Conservation (phyloP, 1,140 invertebrate genomes). For the Anoplolepis gracilipes region DNA sequence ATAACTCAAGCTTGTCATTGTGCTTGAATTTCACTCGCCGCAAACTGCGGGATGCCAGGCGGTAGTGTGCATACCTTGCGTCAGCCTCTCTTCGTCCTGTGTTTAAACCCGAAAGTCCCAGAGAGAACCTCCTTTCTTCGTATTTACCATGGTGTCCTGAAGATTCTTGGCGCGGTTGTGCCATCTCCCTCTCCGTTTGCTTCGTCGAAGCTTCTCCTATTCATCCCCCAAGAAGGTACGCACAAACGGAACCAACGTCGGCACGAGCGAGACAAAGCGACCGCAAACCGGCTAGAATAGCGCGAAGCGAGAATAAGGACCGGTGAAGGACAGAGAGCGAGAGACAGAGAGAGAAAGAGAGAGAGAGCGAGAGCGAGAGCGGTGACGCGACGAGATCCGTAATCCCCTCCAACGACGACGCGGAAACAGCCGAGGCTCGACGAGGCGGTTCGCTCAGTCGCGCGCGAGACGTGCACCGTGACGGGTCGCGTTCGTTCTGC, state of each 20-base stretch:
- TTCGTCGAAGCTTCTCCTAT: conserved; percentile 42
- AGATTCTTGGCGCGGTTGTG: conserved; percentile 55
- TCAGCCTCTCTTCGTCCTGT: background rate
- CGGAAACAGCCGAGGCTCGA: conserved; percentile 59
- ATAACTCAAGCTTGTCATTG: background rate
- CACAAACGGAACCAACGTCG: background rate
- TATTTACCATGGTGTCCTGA: conserved; percentile 23
- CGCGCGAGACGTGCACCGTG: conserved; percentile 67
- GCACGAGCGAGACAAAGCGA: conserved; percentile 62
- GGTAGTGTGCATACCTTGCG: conserved; percentile 12
- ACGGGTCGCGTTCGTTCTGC: background rate
- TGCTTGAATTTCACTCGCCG: conserved; percentile 9
- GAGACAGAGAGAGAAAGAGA: background rate
- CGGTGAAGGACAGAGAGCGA: background rate
- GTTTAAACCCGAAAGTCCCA: conserved; percentile 44
- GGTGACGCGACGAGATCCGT: background rate
- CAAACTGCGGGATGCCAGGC: background rate
- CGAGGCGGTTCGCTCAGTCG: conserved; percentile 67
- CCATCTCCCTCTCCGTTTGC: conserved; percentile 1
- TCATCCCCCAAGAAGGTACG: conserved; percentile 43
- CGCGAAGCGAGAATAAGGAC: too few relatives aligned
- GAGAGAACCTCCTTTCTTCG: conserved; percentile 25
- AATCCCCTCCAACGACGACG: background rate
- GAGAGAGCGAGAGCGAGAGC: background rate
- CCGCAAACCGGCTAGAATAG: background rate